These are phyloP conservation scores for Rhynchopsitta pachyrhyncha DNA, from an alignment of 2,113 vertebrate genomes.

Conservation along the genomic window DNA sequence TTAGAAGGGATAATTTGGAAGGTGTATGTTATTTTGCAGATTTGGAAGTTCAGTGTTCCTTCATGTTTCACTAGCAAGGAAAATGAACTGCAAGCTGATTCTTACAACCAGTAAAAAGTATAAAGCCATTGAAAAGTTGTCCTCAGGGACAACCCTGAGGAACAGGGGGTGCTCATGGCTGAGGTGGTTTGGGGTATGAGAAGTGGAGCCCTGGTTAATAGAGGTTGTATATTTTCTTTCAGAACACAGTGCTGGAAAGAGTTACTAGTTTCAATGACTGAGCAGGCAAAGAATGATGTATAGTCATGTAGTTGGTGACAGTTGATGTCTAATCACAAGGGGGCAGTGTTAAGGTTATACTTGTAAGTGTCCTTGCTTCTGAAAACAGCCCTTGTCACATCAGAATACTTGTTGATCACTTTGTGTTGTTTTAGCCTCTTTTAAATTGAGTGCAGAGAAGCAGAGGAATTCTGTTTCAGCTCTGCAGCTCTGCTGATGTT, in stretches of 20 bases:
- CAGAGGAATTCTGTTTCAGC: background rate
- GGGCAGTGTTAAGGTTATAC: slow-evolving; percentile 55
- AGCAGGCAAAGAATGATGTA: background rate
- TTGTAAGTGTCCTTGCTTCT: background rate
- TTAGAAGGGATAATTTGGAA: background rate
- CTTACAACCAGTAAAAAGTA: background rate
- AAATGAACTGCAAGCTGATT: background rate
- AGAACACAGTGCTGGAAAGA: background rate
- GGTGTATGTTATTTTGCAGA: background rate
- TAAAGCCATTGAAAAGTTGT: background rate
- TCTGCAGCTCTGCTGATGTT: background rate
- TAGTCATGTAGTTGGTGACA: background rate
- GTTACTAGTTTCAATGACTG: background rate
- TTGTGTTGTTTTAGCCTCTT: background rate
- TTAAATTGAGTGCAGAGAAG: background rate
- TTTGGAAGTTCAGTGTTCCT: background rate
- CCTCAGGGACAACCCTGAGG: background rate
- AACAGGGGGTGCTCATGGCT: background rate
- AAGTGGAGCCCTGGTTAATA: background rate
- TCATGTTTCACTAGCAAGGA: background rate
- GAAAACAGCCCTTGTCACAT: background rate
- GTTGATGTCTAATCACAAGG: slow-evolving; percentile 35
- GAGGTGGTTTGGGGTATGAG: background rate
- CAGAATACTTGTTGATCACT: background rate
- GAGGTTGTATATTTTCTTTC: background rate